A percentile compares a stretch with the other conserved stretches of the same genome.
phyloP scores from a whole-genome alignment of 2,797 vertebrate genomes.

The Oreochromis mossambicus region DNA sequence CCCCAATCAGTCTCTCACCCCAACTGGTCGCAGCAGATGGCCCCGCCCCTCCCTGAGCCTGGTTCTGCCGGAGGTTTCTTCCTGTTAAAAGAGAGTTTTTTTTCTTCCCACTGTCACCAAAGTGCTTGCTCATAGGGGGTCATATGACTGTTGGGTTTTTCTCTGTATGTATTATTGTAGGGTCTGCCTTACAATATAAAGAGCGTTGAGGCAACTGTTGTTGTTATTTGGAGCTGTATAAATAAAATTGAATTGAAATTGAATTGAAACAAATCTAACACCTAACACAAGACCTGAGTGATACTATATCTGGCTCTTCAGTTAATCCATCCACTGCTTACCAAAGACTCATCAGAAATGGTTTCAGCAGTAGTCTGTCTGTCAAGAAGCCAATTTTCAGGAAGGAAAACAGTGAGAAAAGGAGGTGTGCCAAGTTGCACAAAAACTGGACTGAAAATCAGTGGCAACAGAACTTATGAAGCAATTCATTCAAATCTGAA shows the following conservation, averaged over 20 bases:
- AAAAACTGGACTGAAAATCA: background rate
- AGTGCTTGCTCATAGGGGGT: too few relatives aligned
- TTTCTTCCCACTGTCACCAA: too few relatives aligned
- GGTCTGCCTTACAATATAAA: background rate
- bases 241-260: background rate
- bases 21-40: too few relatives aligned
- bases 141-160: too few relatives aligned
- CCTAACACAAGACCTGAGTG: background rate
- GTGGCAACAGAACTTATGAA: background rate
- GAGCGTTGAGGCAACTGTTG: fast-evolving
- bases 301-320: background rate
- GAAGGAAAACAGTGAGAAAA: background rate
- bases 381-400: background rate
- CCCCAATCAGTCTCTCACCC: too few relatives aligned
- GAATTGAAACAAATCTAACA: background rate
- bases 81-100: too few relatives aligned
- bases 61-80: too few relatives aligned
- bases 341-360: background rate
- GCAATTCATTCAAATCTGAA: background rate
- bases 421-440: background rate
- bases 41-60: too few relatives aligned
- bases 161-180: too few relatives aligned
- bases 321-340: background rate
- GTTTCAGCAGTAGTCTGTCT: background rate
- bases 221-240: background rate